Conservation (phyloP, 2,113 vertebrate species). For the Okapia johnstoni region DNA sequence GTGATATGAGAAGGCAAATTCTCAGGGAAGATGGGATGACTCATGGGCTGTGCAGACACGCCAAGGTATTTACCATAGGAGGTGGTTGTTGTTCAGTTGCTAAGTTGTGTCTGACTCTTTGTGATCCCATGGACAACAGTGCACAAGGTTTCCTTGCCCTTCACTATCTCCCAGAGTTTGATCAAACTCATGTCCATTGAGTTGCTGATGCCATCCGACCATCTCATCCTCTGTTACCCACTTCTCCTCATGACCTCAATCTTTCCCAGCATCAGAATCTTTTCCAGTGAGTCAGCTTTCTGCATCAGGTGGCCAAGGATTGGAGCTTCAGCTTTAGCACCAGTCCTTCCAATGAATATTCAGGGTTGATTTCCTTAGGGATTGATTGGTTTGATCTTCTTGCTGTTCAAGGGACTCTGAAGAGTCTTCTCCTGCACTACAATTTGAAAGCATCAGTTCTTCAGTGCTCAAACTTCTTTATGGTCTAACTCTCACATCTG, state of each 20-base stretch:
- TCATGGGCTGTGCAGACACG: not conserved
- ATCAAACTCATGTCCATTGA: not conserved
- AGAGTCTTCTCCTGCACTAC: not conserved
- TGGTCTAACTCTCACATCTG: not conserved
- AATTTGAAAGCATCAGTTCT: not conserved
- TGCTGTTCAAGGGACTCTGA: not conserved
- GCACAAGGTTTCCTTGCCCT: not conserved
- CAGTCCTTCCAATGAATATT: not conserved
- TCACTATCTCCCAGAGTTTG: not conserved
- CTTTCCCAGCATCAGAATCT: not conserved
- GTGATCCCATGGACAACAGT: not conserved
- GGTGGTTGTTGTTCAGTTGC: not conserved
- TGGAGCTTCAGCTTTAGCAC: not conserved
- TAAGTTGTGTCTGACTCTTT: not conserved
- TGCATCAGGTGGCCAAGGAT: not conserved
- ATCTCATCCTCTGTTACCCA: not conserved
- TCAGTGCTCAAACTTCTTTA: not conserved
- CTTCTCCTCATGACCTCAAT: not conserved
- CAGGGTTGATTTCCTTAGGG: not conserved
- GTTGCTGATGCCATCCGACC: not conserved
- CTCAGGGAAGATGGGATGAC: not conserved
- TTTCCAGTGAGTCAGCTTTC: not conserved
- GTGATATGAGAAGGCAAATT: not conserved
- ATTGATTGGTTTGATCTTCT: not conserved
- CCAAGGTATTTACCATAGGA: not conserved